Base-by-base conservation (phyloP, 2,797 vertebrate species). In the Sternotherus odoratus region DNA sequence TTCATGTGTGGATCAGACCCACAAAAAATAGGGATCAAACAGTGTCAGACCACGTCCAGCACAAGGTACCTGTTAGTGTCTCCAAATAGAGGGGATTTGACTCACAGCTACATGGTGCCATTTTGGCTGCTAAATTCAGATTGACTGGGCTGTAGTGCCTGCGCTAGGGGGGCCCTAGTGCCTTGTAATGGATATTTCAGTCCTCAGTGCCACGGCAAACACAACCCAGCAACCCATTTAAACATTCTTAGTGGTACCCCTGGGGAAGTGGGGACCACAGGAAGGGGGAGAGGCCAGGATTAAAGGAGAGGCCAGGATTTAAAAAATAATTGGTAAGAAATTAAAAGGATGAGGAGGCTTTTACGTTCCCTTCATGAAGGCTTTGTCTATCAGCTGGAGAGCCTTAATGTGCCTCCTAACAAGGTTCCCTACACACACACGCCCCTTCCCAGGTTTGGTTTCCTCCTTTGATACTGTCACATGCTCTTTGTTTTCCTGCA, bases 381-480 rank as follows among this genome's bases (percentile, higher is more conserved):
- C 92, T 97, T 97, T 94, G 97, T 97, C 97, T 97, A 97, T 98
- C 97, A 97, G 87, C 94, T 97, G 96, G 95, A 95, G 97, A 97
- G 94, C 97, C 95, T 98, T 98, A 98, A 98, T 98, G 96, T 97
- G 94, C 96, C 96, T 94, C 89, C 94, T 98, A 96, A 97, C 97
- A 97, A 97, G 97, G 80, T 87, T 97, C 93, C 92, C 90, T 82
- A 95, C 92, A 93, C 87, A 88, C 82, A 36, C 86, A n/a, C 88
- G 1, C 87, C 86, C 94, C 88, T 97, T 93, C 81, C 88, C 48
- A 36, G 91, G 90, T 97, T 97, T 89, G 91, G 96, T 96, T 93
- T 97, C 4, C 26, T 93, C 92, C 97, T 98, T 98, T 98, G 98
- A 98, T 98, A 97, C 88, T 96, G 96, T 97, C 97, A 98, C 96